phyloP scores from a whole-genome alignment of 2,797 vertebrate genomes.

The Tinamus major region DNA sequence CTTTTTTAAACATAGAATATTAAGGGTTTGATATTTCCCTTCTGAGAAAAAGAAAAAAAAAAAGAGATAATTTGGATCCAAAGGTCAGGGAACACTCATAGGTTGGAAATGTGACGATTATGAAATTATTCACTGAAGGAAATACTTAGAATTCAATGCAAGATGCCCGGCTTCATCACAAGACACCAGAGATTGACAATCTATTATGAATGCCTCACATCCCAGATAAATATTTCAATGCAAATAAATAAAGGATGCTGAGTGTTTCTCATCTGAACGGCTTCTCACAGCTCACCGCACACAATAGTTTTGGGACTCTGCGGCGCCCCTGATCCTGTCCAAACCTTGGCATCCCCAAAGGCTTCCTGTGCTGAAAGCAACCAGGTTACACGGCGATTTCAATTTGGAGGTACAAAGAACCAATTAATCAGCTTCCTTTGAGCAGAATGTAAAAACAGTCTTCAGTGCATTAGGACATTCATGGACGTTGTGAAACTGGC shows the following conservation, averaged over 20 bases:
- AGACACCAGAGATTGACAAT: conserved; percentile 89
- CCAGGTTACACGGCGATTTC: conserved; percentile 82
- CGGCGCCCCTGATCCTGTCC: conserved; percentile 77
- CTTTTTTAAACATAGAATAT: conserved; percentile 20
- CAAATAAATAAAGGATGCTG: conserved; percentile 99
- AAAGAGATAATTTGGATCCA: conserved; percentile 31
- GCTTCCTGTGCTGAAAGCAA: conserved; percentile 67
- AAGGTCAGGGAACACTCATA: conserved; percentile 5
- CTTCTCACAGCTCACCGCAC: conserved; percentile 92
- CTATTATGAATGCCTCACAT: conserved; percentile 93
- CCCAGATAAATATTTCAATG: conserved; percentile 99
- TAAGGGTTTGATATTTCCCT: conserved; percentile 41
- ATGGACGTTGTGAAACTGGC: conserved; percentile 54
- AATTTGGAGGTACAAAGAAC: conserved; percentile 85
- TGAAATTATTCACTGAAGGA: conserved; percentile 86
- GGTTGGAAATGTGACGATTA: conserved; percentile 80
- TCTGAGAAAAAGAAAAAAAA: conserved; percentile 32
- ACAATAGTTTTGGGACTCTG: conserved; percentile 81
- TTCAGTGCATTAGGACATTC: conserved; percentile 80
- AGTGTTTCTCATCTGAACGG: conserved; percentile 91
- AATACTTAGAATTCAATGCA: conserved; percentile 81
- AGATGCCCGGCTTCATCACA: conserved; percentile 85
- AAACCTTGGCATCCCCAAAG: conserved; percentile 74
- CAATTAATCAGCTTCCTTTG: conserved; percentile 82
- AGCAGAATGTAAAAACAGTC: conserved; percentile 75